Base-by-base conservation (phyloP, 2,888 invertebrate genomes). In the Drosophila austrosaltans region DNA sequence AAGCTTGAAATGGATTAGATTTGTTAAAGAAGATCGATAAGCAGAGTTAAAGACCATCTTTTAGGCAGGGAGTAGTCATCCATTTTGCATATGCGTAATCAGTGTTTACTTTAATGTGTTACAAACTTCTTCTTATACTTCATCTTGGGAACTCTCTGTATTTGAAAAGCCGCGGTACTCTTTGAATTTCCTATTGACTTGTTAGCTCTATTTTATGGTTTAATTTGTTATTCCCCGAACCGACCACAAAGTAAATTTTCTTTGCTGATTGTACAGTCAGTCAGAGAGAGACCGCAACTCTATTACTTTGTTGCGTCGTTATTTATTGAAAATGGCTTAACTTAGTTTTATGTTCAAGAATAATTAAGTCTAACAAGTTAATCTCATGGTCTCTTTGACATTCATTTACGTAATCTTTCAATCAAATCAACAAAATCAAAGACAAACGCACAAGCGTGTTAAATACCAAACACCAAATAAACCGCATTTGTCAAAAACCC, bases 321-420 rank as follows among this genome's bases (percentile, higher is more conserved):
- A 20, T 25, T 48, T 48, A 25, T 48, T 22, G 48, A 22, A 48
- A 48, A 48, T 48, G 25, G 4, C 48, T 48, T 48, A 72, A 53
- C 59, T 64, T 40, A 10, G 53, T 53, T 53, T 72, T 62, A 56
- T 61, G 57, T 42, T 30, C 5, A 48, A 42, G 30, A 53, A 53
- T 20, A 72, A 72, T 73, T 72, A 72, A 28, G 20, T n/a, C 64
- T 64, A 72, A 72, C 72, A 63, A 72, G 72, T 63, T 72, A 53
- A 54, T 71, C 63, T 63, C 62, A 61, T 57, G 53, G 30, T 59
- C 48, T 59, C 48, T 48, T 48, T 71, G 78, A 64, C 74, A 76
- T 72, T 75, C 44, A 82, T 85, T 82, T 72, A 74, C 66, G 68
- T 76, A 82, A 86, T 82, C 68, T 72, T 82, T 86, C 72, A 82